phyloP scores from a whole-genome alignment of 2,113 vertebrate species.

The Pangasianodon gigas region DNA sequence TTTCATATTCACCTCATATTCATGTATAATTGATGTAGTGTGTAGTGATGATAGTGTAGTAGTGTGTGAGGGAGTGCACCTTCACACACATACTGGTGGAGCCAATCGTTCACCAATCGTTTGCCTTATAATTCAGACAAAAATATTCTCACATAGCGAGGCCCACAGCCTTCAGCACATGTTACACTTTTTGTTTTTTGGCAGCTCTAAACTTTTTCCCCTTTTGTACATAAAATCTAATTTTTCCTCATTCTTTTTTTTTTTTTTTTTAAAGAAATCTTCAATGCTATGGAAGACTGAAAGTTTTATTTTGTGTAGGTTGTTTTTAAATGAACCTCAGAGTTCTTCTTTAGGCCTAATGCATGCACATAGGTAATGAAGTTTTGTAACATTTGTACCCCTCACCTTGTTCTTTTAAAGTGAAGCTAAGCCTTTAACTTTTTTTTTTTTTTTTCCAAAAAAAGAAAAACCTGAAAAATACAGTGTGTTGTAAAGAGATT shows the following conservation, averaged over 20 bases:
- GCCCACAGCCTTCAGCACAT: not conserved
- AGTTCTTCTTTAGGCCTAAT: conserved; percentile 40
- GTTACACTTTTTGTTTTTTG: conserved; percentile 18
- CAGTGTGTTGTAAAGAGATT: conserved; percentile 56
- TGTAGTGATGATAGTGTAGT: not conserved
- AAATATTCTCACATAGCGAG: not conserved
- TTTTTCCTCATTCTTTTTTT: not conserved
- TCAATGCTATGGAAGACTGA: not conserved
- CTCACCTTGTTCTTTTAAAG: conserved; percentile 36
- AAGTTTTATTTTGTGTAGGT: conserved; percentile 5
- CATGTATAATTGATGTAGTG: not conserved
- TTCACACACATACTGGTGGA: not conserved
- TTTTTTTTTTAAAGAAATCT: not conserved
- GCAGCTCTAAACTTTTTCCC: conserved; percentile 27
- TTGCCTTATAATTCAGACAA: conserved; percentile 19
- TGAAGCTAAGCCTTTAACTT: conserved; percentile 51
- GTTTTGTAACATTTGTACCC: conserved; percentile 49
- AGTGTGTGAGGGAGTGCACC: not conserved
- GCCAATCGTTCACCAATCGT: not conserved
- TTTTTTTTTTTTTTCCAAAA: conserved; percentile 17
- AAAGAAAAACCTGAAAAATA: conserved; percentile 3
- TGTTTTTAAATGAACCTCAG: not conserved
- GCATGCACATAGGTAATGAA: conserved; percentile 54
- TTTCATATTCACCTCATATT: not conserved
- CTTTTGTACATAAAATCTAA: conserved; percentile 45